A percentile compares a stretch with the other conserved stretches of the same genome.
phyloP scores from a whole-genome alignment of 2,113 vertebrate genomes.

The Tretioscincus oriximinensis region DNA sequence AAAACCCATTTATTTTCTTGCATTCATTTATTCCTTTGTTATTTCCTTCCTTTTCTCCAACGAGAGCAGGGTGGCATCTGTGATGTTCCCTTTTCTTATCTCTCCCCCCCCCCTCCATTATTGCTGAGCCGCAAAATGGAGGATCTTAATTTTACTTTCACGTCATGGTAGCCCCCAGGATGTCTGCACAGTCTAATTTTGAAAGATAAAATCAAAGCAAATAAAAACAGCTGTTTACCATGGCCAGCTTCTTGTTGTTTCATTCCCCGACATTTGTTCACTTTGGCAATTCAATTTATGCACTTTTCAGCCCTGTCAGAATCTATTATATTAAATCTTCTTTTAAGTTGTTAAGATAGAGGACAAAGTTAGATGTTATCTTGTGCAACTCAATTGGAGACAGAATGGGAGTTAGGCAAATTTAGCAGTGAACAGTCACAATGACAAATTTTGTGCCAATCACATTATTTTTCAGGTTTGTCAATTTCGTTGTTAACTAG shows the following conservation, averaged over 20 bases:
- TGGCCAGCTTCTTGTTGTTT: constrained; percentile 36
- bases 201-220: constrained; percentile 62
- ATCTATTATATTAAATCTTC: constrained; percentile 53
- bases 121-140: constrained; percentile 35
- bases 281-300: constrained; percentile 66
- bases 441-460: constrained; percentile 38
- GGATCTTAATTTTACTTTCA: constrained; percentile 22
- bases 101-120: neutral
- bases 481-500: constrained; percentile 35
- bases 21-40: neutral
- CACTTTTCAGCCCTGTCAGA: constrained; percentile 62
- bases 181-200: constrained; percentile 46
- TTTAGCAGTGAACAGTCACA: constrained; percentile 47
- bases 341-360: constrained; percentile 60
- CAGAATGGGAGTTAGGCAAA: neutral
- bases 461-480: constrained; percentile 46
- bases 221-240: constrained; percentile 63
- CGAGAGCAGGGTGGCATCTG: neutral
- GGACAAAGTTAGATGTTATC: constrained; percentile 49
- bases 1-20: constrained; percentile 5
- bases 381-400: constrained; percentile 37
- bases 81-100: neutral
- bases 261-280: constrained; percentile 45
- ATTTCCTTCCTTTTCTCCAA: neutral
- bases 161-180: constrained; percentile 25